Evolutionary conservation across 2,888 invertebrate genomes (phyloP).

Genomic region (Bursaphelenchus okinawaensis): DNA sequence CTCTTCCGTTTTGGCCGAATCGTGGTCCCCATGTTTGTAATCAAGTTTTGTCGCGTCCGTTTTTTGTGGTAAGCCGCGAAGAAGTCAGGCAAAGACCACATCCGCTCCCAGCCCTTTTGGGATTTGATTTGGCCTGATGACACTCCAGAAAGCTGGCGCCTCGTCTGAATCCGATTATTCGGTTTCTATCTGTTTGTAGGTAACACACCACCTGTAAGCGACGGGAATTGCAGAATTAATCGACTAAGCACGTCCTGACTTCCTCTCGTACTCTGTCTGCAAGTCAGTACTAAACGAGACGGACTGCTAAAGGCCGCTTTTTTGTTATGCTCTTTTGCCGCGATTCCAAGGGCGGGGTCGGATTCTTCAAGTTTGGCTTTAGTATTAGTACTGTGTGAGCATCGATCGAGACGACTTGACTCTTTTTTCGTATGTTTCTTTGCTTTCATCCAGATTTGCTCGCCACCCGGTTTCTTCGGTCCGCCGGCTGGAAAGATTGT

Average conservation of each 20-base stretch:
- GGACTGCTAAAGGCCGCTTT: not conserved
- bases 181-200: no score
- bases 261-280: not conserved
- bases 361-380: not conserved
- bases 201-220: no score
- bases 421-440: not conserved
- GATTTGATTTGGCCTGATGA: not conserved
- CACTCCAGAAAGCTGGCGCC: not conserved
- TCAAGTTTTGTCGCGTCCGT: not conserved
- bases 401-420: not conserved
- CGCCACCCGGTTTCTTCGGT: not conserved
- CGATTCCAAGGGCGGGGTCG: not conserved
- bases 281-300: not conserved
- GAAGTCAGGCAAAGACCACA: not conserved
- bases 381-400: not conserved
- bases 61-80: not conserved
- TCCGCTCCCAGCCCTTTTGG: not conserved
- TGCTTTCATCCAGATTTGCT: not conserved
- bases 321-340: not conserved
- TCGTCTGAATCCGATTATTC: not conserved
- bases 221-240: not conserved
- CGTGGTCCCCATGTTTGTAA: not conserved
- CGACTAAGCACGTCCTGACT: not conserved
- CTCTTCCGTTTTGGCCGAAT: not conserved
- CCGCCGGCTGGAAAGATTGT: not conserved